phyloP scores from a whole-genome alignment of 2,113 vertebrate species.

The Laterallus jamaicensis region DNA sequence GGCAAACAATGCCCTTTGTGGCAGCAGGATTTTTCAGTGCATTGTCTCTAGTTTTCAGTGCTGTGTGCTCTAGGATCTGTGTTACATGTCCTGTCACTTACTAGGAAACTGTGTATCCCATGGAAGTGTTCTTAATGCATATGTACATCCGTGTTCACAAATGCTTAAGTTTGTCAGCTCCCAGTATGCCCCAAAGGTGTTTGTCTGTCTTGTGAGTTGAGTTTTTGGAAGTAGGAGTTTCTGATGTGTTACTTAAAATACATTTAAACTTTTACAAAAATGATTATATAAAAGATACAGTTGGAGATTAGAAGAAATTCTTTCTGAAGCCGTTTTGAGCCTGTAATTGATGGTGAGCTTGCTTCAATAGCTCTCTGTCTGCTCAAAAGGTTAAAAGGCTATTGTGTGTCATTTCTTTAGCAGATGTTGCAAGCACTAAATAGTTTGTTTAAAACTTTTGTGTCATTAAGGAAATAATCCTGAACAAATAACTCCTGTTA shows the following conservation, averaged over 20 bases:
- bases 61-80: background rate
- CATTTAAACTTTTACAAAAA: conserved; percentile 17
- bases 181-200: background rate
- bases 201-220: background rate
- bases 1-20: background rate
- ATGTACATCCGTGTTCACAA: background rate
- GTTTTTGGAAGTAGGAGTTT: background rate
- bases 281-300: conserved; percentile 3
- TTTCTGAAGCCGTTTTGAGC: conserved; percentile 17
- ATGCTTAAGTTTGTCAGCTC: background rate
- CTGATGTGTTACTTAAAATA: background rate
- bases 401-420: background rate
- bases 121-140: background rate
- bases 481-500: background rate
- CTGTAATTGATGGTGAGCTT: background rate
- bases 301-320: background rate
- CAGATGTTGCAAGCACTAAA: background rate
- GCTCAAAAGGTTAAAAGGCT: conserved; percentile 25
- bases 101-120: background rate
- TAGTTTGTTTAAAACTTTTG: conserved; percentile 26
- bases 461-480: conserved; percentile 45
- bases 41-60: background rate
- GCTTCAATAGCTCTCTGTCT: background rate
- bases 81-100: background rate
- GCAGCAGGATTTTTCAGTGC: background rate